Evolutionary conservation across 2,888 invertebrate genomes (phyloP), one percentile per base, ranked within the genome.

Genomic region (Sarcophaga subvicina): DNA sequence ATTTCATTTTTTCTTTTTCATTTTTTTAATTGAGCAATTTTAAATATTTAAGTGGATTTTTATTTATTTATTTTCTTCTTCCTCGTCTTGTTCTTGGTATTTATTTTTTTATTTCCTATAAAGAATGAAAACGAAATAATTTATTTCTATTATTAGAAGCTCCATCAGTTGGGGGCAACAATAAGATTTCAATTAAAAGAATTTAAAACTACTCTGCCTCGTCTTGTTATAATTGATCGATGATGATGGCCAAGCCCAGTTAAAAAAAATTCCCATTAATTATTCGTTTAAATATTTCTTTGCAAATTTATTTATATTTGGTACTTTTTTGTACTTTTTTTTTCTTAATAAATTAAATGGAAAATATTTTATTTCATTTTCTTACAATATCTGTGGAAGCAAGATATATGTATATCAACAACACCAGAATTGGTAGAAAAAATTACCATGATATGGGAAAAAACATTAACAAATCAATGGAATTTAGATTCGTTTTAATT

Each of bases 31-130:
- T 81, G 81, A 79, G 66, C 67, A 81, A 70, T 87, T 54, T 83
- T 45, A 70, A 80, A 72, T 80, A 69, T 83, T 80, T 70, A 80
- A 80, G 22, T 75, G 66, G 59, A 63, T 71, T 78, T 78, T 76
- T 76, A 66, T 80, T 75, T 72, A 3, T 8, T 71, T 22, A 45
- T 62, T 27, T 17, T 17, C 59, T 25, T 69, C 11, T 59, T 22
- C 17, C 80, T 62, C 4, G 27, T 20, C 49, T 47, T 59, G 22
- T 37, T 37, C 37, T 37, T 37, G 37, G 6, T 37, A 37, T 37
- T 37, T 37, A 37, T 37, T 37, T 37, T 37, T 0, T 37, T 37
- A 37, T 37, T 37, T 8, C 8, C 8, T 37, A 2, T 37, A 37
- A 37, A 37, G 37, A 37, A 37, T 37, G 10, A 37, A 37, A 37